Conservation (phyloP, 2,888 invertebrate species). For the Amiota communis region DNA sequence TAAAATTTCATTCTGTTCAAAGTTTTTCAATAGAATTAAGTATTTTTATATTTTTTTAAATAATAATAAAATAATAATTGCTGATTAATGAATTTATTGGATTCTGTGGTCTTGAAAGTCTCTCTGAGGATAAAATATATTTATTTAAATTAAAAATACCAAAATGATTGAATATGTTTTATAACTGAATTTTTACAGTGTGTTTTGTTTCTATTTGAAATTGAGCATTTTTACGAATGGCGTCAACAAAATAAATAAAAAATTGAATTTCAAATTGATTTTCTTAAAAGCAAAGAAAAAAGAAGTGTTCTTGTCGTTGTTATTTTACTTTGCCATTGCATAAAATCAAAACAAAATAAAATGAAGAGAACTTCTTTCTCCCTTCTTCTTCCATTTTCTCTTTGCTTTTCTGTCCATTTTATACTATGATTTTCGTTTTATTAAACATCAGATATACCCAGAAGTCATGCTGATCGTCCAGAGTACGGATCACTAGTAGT, state of each 20-base stretch:
- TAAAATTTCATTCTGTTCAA: not conserved
- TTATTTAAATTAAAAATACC: no score
- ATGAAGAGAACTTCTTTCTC: not conserved
- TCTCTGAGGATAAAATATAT: no score
- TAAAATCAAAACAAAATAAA: not conserved
- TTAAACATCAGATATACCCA: no score
- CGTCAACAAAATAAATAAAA: constrained; percentile 6
- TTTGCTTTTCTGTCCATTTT: no score
- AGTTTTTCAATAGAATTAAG: no score
- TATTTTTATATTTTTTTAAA: no score
- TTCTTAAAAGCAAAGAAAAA: not conserved
- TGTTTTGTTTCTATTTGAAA: not conserved
- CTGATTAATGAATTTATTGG: no score
- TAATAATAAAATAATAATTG: no score
- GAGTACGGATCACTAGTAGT: no score
- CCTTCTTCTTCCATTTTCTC: not conserved
- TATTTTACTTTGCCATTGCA: not conserved
- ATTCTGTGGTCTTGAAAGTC: no score
- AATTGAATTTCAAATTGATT: constrained; percentile 22
- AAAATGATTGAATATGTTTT: not conserved
- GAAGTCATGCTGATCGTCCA: no score
- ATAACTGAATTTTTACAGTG: not conserved
- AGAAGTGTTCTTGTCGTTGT: not conserved
- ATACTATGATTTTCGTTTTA: no score
- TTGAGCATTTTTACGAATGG: not conserved